Base-by-base conservation (phyloP, 2,797 vertebrate species). In the Hafferia zeledoni region DNA sequence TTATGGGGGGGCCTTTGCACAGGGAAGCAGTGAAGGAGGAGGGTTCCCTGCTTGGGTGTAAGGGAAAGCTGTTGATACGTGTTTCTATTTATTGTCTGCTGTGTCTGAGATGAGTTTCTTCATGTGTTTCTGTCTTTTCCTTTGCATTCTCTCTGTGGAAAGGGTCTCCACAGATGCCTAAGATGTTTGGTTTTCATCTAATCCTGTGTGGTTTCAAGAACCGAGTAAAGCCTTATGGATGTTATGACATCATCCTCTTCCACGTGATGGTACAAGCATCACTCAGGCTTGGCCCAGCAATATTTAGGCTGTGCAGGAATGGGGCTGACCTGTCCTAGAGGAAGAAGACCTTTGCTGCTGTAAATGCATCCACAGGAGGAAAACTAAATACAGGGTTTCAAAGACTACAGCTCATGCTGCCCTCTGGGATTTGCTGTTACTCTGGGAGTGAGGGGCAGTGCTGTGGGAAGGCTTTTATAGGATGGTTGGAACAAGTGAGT, bases 391-490 rank as follows among this genome's bases (percentile, higher is more conserved):
- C 7, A 41, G 24, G 7, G 7, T 76, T 74, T 82, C 33, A 25
- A 17, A 71, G 35, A 5, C 28, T 30, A 4, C 14, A 52, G 57
- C 18, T 79, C 0, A 1, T 55, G 17, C 37, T 72, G 14, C 11
- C 6, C 31, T 64, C 28, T 76, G 61, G 44, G 49, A 12, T 70
- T 37, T 79, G 53, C 28, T 57, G 27, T 50, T 80, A 18, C 11
- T 27, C 50, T 44, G 56, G 28, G 14, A 67, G 46, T 0, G 0
- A 41, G n/a, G 31, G 57, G 28, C n/a, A 76, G 50, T 64, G 25
- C 61, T 63, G 9, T 60, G 39, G 39, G n/a, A 49, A 64, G 37
- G 28, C 4, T 56, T 69, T 67, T 46, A 4, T 33, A 44, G 61
- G 13, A 22, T 68, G 13, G 6, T 16, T 16, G 81, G 31, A 81